These are phyloP conservation scores for Eubasilissa splendida DNA, from an alignment of 2,888 invertebrate genomes.

Conservation along the genomic window DNA sequence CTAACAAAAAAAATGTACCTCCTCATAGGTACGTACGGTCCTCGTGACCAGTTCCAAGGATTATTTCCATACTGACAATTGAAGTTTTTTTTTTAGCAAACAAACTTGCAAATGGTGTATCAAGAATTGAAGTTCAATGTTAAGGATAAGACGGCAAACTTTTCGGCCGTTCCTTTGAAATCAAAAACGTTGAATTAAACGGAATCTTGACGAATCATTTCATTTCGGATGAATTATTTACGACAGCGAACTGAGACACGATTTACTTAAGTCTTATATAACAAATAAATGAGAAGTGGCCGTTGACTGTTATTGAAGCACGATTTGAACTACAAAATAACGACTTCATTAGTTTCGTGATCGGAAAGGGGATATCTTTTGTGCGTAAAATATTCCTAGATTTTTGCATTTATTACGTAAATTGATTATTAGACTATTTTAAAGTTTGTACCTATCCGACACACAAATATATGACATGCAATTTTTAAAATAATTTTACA, in stretches of 20 bases:
- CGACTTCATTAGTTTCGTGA: conserved; percentile 11
- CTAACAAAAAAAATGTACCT: conserved; percentile 5
- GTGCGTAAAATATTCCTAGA: no score
- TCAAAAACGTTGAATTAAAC: neutral
- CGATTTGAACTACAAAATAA: neutral
- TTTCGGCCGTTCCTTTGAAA: neutral
- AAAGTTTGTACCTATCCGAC: no score
- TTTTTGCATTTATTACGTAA: no score
- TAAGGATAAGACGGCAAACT: conserved; percentile 10
- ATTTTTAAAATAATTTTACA: no score
- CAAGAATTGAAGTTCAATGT: conserved; percentile 38
- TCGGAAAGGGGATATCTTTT: neutral
- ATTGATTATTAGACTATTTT: no score
- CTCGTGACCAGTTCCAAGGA: conserved; percentile 45
- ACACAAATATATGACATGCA: no score
- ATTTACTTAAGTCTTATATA: conserved; percentile 3
- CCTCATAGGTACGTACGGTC: no score
- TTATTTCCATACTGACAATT: conserved; percentile 35
- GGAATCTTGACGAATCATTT: neutral
- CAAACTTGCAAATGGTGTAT: conserved; percentile 17
- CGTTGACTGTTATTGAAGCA: neutral
- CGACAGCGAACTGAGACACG: neutral
- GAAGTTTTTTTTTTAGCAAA: neutral
- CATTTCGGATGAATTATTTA: conserved; percentile 3
- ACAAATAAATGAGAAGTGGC: neutral